Evolutionary conservation across 2,888 invertebrate genomes (phyloP), one percentile per base, ranked within the genome.

Genomic region (Ellobium chinense): DNA sequence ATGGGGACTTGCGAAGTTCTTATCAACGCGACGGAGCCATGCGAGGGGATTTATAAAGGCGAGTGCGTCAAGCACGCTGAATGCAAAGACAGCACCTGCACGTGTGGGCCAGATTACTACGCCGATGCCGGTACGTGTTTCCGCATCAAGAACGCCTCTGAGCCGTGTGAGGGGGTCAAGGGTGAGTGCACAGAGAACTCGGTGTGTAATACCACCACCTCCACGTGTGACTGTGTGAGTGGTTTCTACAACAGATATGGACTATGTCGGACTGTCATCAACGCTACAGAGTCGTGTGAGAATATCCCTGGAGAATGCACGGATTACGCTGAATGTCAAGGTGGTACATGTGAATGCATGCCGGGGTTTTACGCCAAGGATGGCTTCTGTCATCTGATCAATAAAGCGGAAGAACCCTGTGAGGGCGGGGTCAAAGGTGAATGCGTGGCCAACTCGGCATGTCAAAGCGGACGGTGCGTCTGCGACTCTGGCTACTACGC

Each of bases 131-230:
- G 79, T 7, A 27, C 29, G 66, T 80, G 77, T 68, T 21, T 18
- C 37, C 54, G 12, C 1, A 46, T 31, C n/a, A 68, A 56, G 34
- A 77, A 77, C 27, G 7, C 69, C 21, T 54, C 60, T 12, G 60
- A 58, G 29, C 37, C 60, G 34, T 77, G 77, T 37, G 37, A 37
- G 12, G 60, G 29, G 18, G n/a, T 68, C 9, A 24, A 21, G n/a
- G 72, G 60, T 14, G 80, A 77, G 58, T 82, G 82, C 56, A 58
- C 69, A 4, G 72, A 80, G 1, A 73, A 70, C 21, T 76, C 82
- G 5, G 54, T 62, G 2, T 66, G 77, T 31, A n/a, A n/a, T n/a
- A n/a, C n/a, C n/a, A 24, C 29, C 34, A n/a, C 1, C 24, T 72
- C 73, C 7, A 12, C 34, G 21, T 82, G 82, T 58, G 39, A 37